Evolutionary conservation across 2,797 vertebrate species (phyloP).

Genomic region (Chromis chromis): DNA sequence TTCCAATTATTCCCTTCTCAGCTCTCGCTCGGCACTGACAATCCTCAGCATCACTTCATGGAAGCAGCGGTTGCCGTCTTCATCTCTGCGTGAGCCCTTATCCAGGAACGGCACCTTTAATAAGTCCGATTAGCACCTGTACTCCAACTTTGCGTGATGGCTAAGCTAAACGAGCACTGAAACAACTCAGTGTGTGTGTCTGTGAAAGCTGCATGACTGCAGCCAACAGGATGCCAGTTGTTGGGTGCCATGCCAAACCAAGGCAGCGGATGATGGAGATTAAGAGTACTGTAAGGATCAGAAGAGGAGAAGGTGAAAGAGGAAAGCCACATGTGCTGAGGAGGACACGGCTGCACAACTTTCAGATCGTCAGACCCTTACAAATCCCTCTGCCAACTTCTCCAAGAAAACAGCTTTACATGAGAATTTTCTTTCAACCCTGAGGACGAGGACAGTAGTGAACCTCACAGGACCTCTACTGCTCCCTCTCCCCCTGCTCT

Average conservation of each 20-base stretch:
- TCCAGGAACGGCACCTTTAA: constrained; percentile 50
- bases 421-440: constrained; percentile 29
- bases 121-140: constrained; percentile 63
- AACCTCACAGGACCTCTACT: constrained; percentile 27
- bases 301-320: constrained; percentile 41
- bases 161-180: constrained; percentile 61
- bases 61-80: constrained; percentile 13
- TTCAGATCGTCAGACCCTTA: constrained; percentile 15
- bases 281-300: constrained; percentile 47
- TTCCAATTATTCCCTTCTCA: background rate
- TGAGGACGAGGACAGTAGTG: constrained; percentile 12
- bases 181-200: constrained; percentile 18
- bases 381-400: background rate
- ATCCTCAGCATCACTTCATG: background rate
- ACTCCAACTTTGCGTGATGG: constrained; percentile 52
- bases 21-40: background rate
- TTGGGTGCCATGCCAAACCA: constrained; percentile 44
- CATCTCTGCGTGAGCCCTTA: constrained; percentile 51
- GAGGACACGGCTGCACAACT: constrained; percentile 14
- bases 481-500: constrained; percentile 12
- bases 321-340: constrained; percentile 30
- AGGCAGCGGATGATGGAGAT: constrained; percentile 56
- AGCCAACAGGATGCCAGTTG: constrained; percentile 53
- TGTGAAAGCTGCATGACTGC: constrained; percentile 31
- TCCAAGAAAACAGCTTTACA: constrained; percentile 19